A percentile compares a stretch with the other conserved stretches of the same genome.
Evolutionary conservation across 2,888 invertebrate genomes (phyloP).

Genomic region (Drosophila melanosoma): DNA sequence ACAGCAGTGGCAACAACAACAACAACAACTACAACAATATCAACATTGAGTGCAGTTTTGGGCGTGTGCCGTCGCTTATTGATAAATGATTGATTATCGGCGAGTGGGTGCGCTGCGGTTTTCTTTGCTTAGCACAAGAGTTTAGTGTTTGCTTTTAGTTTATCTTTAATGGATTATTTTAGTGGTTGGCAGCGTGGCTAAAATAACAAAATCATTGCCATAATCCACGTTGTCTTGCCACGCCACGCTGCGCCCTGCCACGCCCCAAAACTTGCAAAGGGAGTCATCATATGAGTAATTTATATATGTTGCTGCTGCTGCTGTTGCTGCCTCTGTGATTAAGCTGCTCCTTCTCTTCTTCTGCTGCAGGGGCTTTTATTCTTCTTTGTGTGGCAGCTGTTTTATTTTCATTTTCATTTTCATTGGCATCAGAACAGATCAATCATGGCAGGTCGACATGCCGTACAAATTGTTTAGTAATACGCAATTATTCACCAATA

Average conservation of each 20-base stretch:
- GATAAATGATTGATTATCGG: conserved; percentile 79
- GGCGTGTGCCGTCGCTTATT: conserved; percentile 73
- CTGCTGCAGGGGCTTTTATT: conserved; percentile 1
- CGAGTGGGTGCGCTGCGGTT: conserved; percentile 72
- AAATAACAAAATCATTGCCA: conserved; percentile 62
- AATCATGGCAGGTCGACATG: conserved; percentile 67
- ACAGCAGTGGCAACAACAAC: conserved; percentile 39
- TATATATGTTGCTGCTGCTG: conserved; percentile 33
- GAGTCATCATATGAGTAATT: conserved; percentile 63
- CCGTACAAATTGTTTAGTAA: conserved; percentile 72
- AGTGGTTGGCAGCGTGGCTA: conserved; percentile 58
- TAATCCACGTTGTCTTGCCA: conserved; percentile 60
- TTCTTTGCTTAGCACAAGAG: conserved; percentile 69
- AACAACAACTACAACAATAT: conserved; percentile 7
- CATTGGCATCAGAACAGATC: conserved; percentile 68
- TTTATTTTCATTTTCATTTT: conserved; percentile 63
- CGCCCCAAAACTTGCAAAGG: conserved; percentile 24
- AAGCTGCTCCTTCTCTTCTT: conserved; percentile 42
- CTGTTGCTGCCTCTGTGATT: conserved; percentile 37
- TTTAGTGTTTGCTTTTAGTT: conserved; percentile 78
- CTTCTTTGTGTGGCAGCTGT: conserved; percentile 57
- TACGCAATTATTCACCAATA: conserved; percentile 78
- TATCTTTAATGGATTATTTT: conserved; percentile 79
- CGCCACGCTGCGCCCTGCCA: conserved; percentile 27
- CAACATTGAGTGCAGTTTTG: conserved; percentile 53